phyloP scores from a whole-genome alignment of 2,113 vertebrate genomes.

The Hippopotamus amphibius region DNA sequence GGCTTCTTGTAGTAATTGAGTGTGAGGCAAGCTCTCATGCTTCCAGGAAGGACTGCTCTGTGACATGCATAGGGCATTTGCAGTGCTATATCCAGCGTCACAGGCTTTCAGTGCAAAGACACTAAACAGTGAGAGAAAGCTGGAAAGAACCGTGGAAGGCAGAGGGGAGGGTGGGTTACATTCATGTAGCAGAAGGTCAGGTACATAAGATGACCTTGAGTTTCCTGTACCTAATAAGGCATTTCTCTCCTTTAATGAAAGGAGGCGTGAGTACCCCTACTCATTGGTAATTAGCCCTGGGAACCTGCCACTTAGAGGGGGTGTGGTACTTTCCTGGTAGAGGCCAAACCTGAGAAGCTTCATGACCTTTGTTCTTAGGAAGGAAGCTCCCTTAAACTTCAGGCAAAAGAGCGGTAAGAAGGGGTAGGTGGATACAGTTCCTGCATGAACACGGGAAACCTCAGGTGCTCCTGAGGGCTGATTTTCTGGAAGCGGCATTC shows the following conservation, averaged over 20 bases:
- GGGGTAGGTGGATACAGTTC: neutral
- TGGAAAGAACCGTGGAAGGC: neutral
- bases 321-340: neutral
- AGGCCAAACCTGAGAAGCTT: neutral
- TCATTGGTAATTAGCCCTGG: neutral
- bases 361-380: constrained; percentile 39
- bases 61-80: neutral
- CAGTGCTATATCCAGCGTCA: neutral
- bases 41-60: neutral
- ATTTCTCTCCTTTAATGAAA: constrained; percentile 55
- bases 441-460: neutral
- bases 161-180: neutral
- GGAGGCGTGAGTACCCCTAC: neutral
- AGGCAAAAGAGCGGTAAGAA: neutral
- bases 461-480: neutral
- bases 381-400: neutral
- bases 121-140: neutral
- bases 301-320: neutral
- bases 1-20: neutral
- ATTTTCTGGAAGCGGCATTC: neutral
- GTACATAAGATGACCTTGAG: neutral
- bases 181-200: constrained; percentile 29
- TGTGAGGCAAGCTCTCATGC: neutral
- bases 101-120: neutral
- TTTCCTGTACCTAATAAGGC: neutral